Conservation (phyloP, 2,888 invertebrate species). For the Drosophila nr. medialis region DNA sequence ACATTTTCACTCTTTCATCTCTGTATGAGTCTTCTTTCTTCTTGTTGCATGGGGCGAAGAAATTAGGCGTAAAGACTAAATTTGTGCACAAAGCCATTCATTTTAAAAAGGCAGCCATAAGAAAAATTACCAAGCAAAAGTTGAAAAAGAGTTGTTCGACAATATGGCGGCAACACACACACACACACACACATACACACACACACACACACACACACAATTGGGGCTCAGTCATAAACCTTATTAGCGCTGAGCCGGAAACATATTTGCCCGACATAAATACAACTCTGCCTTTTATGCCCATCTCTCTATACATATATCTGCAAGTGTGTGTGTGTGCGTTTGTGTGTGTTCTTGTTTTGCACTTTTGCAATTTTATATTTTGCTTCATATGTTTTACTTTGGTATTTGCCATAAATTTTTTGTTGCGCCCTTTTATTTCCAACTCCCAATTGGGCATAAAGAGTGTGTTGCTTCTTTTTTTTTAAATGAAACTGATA, state of each 20-base stretch:
- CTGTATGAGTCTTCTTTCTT: constrained; percentile 14
- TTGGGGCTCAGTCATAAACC: constrained; percentile 69
- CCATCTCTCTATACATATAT: constrained; percentile 28
- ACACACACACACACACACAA: constrained; percentile 1
- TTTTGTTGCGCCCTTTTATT: constrained; percentile 33
- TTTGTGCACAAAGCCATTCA: constrained; percentile 72
- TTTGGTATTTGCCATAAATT: constrained; percentile 54
- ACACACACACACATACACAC: constrained; percentile 14
- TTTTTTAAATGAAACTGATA: constrained; percentile 15
- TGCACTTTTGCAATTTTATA: constrained; percentile 74
- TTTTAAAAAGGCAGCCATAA: constrained; percentile 72
- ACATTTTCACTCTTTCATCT: constrained; percentile 20
- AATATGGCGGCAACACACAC: constrained; percentile 59
- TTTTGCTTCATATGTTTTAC: constrained; percentile 64
- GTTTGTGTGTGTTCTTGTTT: constrained; percentile 50
- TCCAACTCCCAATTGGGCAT: constrained; percentile 23
- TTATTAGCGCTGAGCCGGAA: constrained; percentile 77
- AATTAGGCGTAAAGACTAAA: constrained; percentile 79
- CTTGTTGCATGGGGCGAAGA: constrained; percentile 43
- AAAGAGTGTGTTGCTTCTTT: neutral
- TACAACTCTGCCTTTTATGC: constrained; percentile 68
- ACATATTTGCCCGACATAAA: constrained; percentile 79
- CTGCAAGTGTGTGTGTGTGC: constrained; percentile 6
- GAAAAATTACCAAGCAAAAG: constrained; percentile 64
- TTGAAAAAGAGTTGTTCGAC: constrained; percentile 73